Conservation (phyloP, 1,140 invertebrate genomes). For the Himalopsyche phryganea region DNA sequence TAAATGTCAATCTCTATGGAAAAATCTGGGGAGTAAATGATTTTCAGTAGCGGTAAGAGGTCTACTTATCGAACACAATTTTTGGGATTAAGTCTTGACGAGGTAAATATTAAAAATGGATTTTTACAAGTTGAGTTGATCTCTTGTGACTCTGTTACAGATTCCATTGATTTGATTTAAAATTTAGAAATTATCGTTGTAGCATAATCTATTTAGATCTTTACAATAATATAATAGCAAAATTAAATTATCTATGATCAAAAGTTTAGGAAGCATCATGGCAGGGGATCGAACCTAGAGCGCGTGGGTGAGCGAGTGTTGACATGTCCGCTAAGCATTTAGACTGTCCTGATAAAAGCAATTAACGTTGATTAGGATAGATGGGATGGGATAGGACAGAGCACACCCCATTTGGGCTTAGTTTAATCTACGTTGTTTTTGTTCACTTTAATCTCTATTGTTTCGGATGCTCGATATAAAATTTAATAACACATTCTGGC, state of each 20-base stretch:
- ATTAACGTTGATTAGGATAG: constrained; percentile 33
- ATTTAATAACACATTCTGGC: neutral
- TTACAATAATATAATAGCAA: no score
- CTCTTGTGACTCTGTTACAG: no score
- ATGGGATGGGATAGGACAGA: constrained; percentile 24
- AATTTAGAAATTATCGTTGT: no score
- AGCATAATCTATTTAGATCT: no score
- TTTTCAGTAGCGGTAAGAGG: no score
- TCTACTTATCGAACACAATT: no score
- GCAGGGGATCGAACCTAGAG: neutral
- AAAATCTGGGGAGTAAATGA: no score
- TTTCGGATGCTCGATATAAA: neutral
- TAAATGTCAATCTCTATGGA: no score
- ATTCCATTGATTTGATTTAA: no score
- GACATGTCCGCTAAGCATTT: constrained; percentile 26
- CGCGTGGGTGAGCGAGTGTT: constrained; percentile 18
- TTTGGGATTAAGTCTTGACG: no score
- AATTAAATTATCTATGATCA: neutral
- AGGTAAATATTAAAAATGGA: no score
- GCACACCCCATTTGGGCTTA: constrained; percentile 16
- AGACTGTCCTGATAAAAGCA: constrained; percentile 31
- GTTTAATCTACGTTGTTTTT: constrained; percentile 28
- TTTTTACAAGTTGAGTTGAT: no score
- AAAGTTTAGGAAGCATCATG: constrained; percentile 10
- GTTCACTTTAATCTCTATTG: constrained; percentile 26